Percentiles rank a stretch among this genome's conserved stretches.
Conservation (phyloP, 1,140 invertebrate species). For the Drosophila kohkoa region DNA sequence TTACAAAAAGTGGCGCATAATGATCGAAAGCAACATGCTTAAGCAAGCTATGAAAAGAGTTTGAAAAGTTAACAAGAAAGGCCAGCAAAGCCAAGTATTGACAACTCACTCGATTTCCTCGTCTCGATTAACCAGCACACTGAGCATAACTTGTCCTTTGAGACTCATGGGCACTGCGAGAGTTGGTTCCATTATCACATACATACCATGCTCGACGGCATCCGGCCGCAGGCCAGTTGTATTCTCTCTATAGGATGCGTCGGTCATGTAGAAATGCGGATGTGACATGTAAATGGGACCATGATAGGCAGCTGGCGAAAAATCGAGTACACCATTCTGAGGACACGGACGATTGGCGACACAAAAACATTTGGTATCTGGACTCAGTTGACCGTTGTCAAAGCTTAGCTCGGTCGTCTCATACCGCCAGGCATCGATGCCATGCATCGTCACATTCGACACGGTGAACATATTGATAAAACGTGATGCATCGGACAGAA, state of each 20-base stretch:
- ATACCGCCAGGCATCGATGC: conserved; percentile 87
- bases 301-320: conserved; percentile 89
- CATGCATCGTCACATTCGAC: conserved; percentile 81
- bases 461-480: conserved; percentile 84
- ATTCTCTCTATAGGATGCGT: conserved; percentile 87
- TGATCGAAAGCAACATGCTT: conserved; percentile 66
- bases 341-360: conserved; percentile 79
- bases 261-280: conserved; percentile 94
- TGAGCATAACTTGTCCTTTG: conserved; percentile 89
- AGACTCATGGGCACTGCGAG: conserved; percentile 89
- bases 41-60: neutral
- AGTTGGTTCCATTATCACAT: conserved; percentile 89
- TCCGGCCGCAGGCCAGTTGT: conserved; percentile 90
- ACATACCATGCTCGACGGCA: conserved; percentile 88
- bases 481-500: conserved; percentile 89
- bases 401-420: conserved; percentile 87
- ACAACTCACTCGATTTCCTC: conserved; percentile 85
- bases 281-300: conserved; percentile 93
- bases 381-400: conserved; percentile 87
- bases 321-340: conserved; percentile 87
- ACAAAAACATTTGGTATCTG: conserved; percentile 74
- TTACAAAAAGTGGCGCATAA: conserved; percentile 61
- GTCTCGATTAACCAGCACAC: conserved; percentile 87
- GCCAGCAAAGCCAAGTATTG: neutral
- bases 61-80: neutral